A percentile compares a stretch with the other conserved stretches of the same genome.
Conservation (phyloP, 2,888 invertebrate species). For the Dolichomitus sp. region DNA sequence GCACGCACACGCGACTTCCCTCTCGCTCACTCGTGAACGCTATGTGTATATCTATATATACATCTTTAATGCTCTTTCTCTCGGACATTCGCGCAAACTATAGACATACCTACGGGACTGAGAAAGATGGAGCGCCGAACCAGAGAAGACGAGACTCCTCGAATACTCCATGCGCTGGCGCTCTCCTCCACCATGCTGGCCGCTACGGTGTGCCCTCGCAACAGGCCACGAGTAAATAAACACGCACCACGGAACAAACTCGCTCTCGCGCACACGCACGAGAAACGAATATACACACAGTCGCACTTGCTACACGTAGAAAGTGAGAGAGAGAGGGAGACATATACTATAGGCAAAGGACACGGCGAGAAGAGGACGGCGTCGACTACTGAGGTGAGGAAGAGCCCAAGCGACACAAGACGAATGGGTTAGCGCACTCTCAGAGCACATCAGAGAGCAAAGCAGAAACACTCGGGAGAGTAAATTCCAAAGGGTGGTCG, state of each 20-base stretch:
- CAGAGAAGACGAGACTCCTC: slow-evolving; percentile 30
- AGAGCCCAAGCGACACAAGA: slow-evolving; percentile 12
- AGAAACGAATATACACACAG: slow-evolving; percentile 20
- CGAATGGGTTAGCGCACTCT: slow-evolving; percentile 17
- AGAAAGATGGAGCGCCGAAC: slow-evolving; percentile 8
- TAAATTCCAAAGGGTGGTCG: slow-evolving; percentile 47
- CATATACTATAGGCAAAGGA: neutral
- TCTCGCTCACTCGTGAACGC: slow-evolving; percentile 21
- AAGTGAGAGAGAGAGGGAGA: neutral
- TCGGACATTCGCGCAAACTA: slow-evolving; percentile 25
- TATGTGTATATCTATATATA: neutral
- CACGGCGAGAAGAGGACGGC: neutral
- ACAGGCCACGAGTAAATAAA: slow-evolving; percentile 71
- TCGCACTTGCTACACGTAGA: slow-evolving; percentile 40
- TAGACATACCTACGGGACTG: neutral
- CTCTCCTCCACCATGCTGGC: slow-evolving; percentile 61
- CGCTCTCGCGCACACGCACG: slow-evolving; percentile 10
- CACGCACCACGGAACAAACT: slow-evolving; percentile 59
- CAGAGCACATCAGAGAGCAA: slow-evolving; percentile 3
- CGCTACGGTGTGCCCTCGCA: slow-evolving; percentile 64
- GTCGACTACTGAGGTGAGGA: neutral
- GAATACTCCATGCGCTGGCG: slow-evolving; percentile 62
- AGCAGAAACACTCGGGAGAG: slow-evolving; percentile 7
- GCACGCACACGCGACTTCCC: slow-evolving; percentile 47
- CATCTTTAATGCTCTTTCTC: slow-evolving; percentile 20